These are phyloP conservation scores for Limnephilus marmoratus DNA, from an alignment of 2,888 invertebrate genomes.

Conservation along the genomic window DNA sequence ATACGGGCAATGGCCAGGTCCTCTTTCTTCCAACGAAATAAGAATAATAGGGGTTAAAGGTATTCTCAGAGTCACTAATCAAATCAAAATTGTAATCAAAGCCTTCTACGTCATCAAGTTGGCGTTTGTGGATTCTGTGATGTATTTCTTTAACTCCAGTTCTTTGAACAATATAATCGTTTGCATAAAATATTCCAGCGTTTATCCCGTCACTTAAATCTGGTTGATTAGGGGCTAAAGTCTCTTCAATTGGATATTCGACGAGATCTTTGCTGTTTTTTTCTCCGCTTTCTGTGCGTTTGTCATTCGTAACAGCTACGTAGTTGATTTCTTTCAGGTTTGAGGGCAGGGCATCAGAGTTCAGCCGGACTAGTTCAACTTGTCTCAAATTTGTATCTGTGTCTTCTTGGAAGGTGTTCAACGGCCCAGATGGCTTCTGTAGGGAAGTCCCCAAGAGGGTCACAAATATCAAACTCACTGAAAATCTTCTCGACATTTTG, in stretches of 20 bases:
- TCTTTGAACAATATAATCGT: background rate
- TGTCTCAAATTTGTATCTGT: conserved; percentile 6
- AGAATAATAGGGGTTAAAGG: conserved; percentile 33
- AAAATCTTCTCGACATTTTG: background rate
- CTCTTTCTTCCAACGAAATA: conserved; percentile 52
- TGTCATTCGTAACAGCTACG: background rate
- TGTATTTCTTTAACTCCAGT: background rate
- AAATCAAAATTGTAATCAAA: conserved; percentile 45
- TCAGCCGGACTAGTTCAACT: background rate
- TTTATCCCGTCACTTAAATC: background rate
- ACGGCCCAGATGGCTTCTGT: conserved; percentile 21
- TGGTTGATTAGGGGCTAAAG: background rate
- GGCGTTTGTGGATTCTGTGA: background rate
- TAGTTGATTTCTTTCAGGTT: conserved; percentile 6
- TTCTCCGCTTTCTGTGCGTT: background rate
- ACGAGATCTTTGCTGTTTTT: background rate
- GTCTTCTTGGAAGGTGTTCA: conserved; percentile 43
- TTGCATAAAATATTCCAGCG: background rate
- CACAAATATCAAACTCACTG: background rate
- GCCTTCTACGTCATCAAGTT: conserved; percentile 14
- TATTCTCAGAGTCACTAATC: conserved; percentile 22
- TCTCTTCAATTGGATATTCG: background rate
- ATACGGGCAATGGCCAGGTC: conserved; percentile 41
- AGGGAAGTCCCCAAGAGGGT: background rate
- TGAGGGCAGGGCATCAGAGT: conserved; percentile 8